phyloP scores from a whole-genome alignment of 2,888 invertebrate species.

The Caenorhabditis afra region DNA sequence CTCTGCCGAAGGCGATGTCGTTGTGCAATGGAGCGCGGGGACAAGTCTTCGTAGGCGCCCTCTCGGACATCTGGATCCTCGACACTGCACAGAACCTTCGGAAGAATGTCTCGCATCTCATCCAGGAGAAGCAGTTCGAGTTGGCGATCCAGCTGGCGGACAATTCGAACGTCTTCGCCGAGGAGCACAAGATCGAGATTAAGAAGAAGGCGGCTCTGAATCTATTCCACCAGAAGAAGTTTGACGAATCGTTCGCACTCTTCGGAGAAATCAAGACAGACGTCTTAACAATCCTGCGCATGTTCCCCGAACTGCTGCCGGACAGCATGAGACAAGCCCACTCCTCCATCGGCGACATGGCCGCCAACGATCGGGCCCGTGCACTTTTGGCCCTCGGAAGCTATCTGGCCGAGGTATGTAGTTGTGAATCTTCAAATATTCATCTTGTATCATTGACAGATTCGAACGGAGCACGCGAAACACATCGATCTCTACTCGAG shows the following conservation, averaged over 20 bases:
- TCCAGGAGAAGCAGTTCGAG: slow-evolving; percentile 93
- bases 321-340: slow-evolving; percentile 72
- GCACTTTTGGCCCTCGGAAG: slow-evolving; percentile 90
- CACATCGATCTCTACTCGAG: slow-evolving; percentile 53
- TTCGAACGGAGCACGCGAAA: slow-evolving; percentile 55
- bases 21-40: slow-evolving; percentile 67
- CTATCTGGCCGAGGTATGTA: slow-evolving; percentile 87
- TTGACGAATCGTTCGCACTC: slow-evolving; percentile 90
- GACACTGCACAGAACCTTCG: slow-evolving; percentile 87
- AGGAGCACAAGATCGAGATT: slow-evolving; percentile 84
- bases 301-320: slow-evolving; percentile 92
- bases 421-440: slow-evolving; percentile 40
- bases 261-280: slow-evolving; percentile 83
- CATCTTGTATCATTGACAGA: no score
- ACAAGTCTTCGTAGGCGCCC: slow-evolving; percentile 66
- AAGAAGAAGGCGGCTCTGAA: slow-evolving; percentile 93
- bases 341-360: slow-evolving; percentile 52
- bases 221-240: slow-evolving; percentile 91
- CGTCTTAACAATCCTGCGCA: slow-evolving; percentile 93
- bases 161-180: slow-evolving; percentile 64
- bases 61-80: slow-evolving; percentile 86
- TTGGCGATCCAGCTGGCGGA: slow-evolving; percentile 84
- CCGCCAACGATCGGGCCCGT: slow-evolving; percentile 85
- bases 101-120: slow-evolving; percentile 89
- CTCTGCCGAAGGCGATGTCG: slow-evolving; percentile 82